Evolutionary conservation across 2,797 vertebrate species (phyloP), one percentile per base, ranked within the genome.

Genomic region (Trematomus bernacchii): DNA sequence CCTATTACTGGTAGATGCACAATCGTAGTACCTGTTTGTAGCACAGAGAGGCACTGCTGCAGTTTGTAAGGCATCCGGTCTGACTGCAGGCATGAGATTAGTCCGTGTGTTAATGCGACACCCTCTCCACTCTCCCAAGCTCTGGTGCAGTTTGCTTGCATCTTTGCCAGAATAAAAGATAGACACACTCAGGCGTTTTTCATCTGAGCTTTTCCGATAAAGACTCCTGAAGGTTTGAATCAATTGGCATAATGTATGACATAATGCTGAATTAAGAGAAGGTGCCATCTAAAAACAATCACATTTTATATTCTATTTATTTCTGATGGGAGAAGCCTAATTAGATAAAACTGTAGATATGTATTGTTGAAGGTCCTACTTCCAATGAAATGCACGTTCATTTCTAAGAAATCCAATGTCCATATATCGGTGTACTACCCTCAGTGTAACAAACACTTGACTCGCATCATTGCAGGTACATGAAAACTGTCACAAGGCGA

Each of bases 81-180:
- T 18, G 64, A 83, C 81, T 90, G 89, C 88, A 90, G 89, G 78
- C 77, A 79, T 71, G 57, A 76, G 78, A 82, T 76, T 51, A 77
- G 77, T 72, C 65, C 61, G 8, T 69, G 85, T 84, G 79, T 89
- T 87, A 80, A 90, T 91, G 90, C 86, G 84, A 89, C 88, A 91
- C 85, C 83, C 76, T 80, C 75, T 50, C 42, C 19, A 53, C 73
- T 82, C 76, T 65, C 61, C 50, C 15, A 8, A 60, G 77, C 71
- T 78, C 48, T 86, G 79, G 47, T 87, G 84, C 86, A 85, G 78
- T 68, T 76, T 12, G 47, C 57, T 52, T 73, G 64, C 62, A 37
- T 77, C 73, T 40, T 37, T 46, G 43, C 52, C 73, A 47, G 51
- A 58, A 68, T 47, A 21, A 19, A 64, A 71, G 30, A 71, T 60